Evolutionary conservation across 2,888 invertebrate genomes (phyloP).

Genomic region (Gerris lacustris): DNA sequence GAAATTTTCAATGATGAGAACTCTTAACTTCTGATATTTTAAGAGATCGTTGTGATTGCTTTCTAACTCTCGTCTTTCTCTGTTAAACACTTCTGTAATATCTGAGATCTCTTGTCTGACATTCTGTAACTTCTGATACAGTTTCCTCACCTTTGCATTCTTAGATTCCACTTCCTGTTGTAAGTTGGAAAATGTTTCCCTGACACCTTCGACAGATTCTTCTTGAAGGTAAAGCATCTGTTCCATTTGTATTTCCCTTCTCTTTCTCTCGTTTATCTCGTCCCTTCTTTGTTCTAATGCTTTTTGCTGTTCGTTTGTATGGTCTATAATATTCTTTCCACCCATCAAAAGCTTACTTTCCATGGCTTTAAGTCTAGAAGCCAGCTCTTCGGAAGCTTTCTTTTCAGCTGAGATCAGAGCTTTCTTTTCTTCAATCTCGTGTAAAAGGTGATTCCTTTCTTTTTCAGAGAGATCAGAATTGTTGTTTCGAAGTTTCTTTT

Average conservation of each 20-base stretch:
- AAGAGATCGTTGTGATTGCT: constrained; percentile 82
- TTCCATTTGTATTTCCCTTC: constrained; percentile 74
- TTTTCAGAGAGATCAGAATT: constrained; percentile 31
- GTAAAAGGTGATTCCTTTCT: constrained; percentile 35
- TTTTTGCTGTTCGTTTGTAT: constrained; percentile 85
- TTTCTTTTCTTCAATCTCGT: constrained; percentile 37
- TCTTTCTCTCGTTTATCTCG: constrained; percentile 80
- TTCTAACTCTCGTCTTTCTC: constrained; percentile 83
- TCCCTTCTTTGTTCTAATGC: constrained; percentile 70
- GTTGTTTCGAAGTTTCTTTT: constrained; percentile 27
- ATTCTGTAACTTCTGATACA: constrained; percentile 67
- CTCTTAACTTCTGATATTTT: constrained; percentile 78
- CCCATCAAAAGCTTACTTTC: constrained; percentile 91
- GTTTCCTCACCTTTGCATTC: constrained; percentile 81
- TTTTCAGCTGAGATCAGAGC: constrained; percentile 37
- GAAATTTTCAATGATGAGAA: constrained; percentile 78
- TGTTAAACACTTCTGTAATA: constrained; percentile 74
- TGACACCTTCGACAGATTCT: constrained; percentile 78
- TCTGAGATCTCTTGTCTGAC: constrained; percentile 59
- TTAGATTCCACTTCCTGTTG: constrained; percentile 97
- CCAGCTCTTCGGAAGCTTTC: constrained; percentile 58
- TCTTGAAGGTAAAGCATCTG: constrained; percentile 88
- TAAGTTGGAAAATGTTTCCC: constrained; percentile 78
- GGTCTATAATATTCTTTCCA: constrained; percentile 86
- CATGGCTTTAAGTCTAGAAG: constrained; percentile 64